Base-by-base conservation (phyloP, 2,113 vertebrate genomes). In the Apistogramma diplotaenia region DNA sequence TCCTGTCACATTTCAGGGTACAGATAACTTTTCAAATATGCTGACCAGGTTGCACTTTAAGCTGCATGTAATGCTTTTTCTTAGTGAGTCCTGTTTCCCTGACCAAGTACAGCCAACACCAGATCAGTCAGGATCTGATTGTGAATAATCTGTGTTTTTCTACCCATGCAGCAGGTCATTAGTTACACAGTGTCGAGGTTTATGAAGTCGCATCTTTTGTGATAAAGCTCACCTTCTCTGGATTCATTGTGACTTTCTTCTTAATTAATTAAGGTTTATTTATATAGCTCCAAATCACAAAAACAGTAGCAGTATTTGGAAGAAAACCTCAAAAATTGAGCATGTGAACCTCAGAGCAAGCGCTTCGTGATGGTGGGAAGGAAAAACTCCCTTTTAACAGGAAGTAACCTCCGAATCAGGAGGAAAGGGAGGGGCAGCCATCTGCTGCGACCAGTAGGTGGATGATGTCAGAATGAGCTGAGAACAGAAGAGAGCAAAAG, bases 11-110 rank as follows among this genome's bases (percentile, higher is more conserved):
- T 65, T 56, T 27, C 10, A 61, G 23, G 27, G 31, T 29, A 11
- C 15, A 67, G 43, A 43, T 46, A 43, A 2, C 71, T 25, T 55
- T 71, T 54, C 27, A 55, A 77, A 84, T 72, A 75, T 79, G 84
- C 55, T 60, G 8, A 19, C 21, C 59, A 19, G 46, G 74, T 81
- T 80, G 29, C 31, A 54, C 27, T 61, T 27, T 16, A 31, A 18
- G 5, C 1, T 56, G 18, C 76, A 15, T 49, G 84, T 80, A 25
- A 27, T 70, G 40, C 23, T 4, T 13, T 46, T 46, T 46, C 37
- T 43, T 27, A 27, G 7, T 43, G 15, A 0, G 18, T 27, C 62
- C 40, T 49, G 23, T 19, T 46, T 27, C 3, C 62, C 3, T 27
- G 25, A 29, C 62, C 0, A 40, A 67, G 23, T 67, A 46, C 25